Conservation (phyloP, 2,888 invertebrate species). For the Caenorhabditis japonica region DNA sequence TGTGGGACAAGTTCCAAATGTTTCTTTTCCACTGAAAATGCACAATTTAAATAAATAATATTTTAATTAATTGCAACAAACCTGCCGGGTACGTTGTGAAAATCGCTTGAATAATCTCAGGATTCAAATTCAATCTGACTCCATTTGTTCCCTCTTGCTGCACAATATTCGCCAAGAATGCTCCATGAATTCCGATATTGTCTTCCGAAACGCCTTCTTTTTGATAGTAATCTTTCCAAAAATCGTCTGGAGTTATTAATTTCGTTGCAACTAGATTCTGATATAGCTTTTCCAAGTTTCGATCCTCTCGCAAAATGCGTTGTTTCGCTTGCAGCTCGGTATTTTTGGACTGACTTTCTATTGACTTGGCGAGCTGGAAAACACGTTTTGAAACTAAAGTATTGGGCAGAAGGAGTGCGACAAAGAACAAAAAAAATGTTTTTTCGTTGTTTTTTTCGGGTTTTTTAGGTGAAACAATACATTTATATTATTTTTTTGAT, state of each 20-base stretch:
- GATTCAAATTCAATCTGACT: constrained; percentile 89
- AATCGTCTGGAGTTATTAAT: constrained; percentile 95
- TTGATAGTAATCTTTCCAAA: constrained; percentile 83
- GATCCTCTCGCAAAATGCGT: constrained; percentile 67
- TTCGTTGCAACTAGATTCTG: constrained; percentile 96
- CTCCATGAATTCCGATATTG: constrained; percentile 86
- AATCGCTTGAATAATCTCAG: constrained; percentile 96
- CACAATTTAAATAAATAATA: not conserved
- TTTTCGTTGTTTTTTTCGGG: too few species aligned
- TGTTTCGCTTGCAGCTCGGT: constrained; percentile 68
- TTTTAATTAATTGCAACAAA: constrained; percentile 57
- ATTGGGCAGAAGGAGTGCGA: too few species aligned
- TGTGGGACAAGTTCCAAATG: constrained; percentile 95
- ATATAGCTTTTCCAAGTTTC: constrained; percentile 82
- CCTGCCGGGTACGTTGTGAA: constrained; percentile 97
- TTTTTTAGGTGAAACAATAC: too few species aligned
- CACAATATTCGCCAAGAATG: constrained; percentile 80
- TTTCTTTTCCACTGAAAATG: constrained; percentile 89
- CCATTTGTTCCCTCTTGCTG: constrained; percentile 74
- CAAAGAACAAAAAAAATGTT: too few species aligned
- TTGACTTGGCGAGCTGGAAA: constrained; percentile 61
- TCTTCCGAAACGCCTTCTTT: constrained; percentile 65
- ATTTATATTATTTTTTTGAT: too few species aligned
- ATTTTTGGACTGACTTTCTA: constrained; percentile 58
- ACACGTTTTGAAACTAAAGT: too few species aligned